phyloP scores from a whole-genome alignment of 2,797 vertebrate species.

The Girardinus metallicus region DNA sequence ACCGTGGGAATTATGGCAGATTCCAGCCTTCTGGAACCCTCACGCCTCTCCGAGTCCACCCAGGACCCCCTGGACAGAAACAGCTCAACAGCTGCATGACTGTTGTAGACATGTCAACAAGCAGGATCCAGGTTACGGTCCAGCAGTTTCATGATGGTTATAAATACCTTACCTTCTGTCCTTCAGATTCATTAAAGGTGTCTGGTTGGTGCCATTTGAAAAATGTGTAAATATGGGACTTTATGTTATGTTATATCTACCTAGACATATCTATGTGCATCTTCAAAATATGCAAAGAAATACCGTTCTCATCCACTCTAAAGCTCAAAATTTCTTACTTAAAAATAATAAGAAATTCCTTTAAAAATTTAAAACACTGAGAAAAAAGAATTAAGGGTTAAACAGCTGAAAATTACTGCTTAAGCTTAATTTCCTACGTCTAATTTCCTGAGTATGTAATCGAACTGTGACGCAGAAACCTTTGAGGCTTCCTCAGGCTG shows the following conservation, averaged over 20 bases:
- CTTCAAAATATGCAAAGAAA: not conserved
- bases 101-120: slow-evolving; percentile 9
- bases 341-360: not conserved
- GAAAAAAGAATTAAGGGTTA: not conserved
- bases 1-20: not conserved
- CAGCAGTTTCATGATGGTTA: slow-evolving; percentile 46
- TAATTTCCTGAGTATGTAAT: not conserved
- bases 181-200: slow-evolving; percentile 31
- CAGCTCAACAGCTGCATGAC: slow-evolving; percentile 51
- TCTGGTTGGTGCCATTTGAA: slow-evolving; percentile 34
- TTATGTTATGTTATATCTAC: not conserved
- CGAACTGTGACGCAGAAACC: not conserved
- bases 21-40: slow-evolving; percentile 9
- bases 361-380: not conserved
- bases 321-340: not conserved
- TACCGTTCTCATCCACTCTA: not conserved
- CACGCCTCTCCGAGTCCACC: slow-evolving; percentile 36
- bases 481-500: slow-evolving; percentile 3
- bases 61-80: slow-evolving; percentile 55
- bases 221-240: not conserved
- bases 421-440: not conserved
- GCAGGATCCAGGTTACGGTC: slow-evolving; percentile 39
- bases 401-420: not conserved
- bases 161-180: slow-evolving; percentile 60
- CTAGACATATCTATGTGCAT: not conserved